These are phyloP conservation scores for Anoplolepis gracilipes DNA, from an alignment of 1,140 invertebrate genomes.

Conservation along the genomic window DNA sequence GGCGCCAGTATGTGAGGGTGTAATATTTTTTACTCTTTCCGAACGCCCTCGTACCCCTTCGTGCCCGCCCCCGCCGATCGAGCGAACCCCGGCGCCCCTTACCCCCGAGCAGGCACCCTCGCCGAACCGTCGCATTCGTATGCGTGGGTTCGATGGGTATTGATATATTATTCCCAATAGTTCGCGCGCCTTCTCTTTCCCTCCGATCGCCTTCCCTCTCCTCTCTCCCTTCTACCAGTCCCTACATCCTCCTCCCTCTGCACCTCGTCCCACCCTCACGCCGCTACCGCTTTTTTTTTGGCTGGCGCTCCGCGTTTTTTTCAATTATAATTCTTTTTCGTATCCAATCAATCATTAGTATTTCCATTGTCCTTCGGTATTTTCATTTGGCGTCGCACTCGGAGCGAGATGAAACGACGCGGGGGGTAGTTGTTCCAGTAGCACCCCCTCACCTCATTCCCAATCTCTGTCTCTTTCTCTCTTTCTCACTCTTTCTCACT, in stretches of 20 bases:
- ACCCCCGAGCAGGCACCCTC: constrained; percentile 67
- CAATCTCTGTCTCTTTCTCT: not conserved
- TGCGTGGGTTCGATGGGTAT: constrained; percentile 86
- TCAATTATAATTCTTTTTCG: constrained; percentile 87
- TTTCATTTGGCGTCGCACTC: constrained; percentile 85
- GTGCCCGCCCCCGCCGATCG: constrained; percentile 52
- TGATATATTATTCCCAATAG: constrained; percentile 87
- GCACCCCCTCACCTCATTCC: constrained; percentile 14
- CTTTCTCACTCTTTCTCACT: not conserved
- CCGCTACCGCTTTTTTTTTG: constrained; percentile 68
- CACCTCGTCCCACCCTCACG: constrained; percentile 35
- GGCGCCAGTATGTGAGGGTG: constrained; percentile 81
- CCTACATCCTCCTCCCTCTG: not conserved
- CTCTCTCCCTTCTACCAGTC: constrained; percentile 16
- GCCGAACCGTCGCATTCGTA: constrained; percentile 83
- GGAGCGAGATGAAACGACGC: constrained; percentile 72
- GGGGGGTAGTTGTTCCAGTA: constrained; percentile 41
- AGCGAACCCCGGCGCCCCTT: constrained; percentile 59
- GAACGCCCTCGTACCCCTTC: constrained; percentile 73
- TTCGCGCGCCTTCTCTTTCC: constrained; percentile 81
- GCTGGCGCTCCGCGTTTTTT: constrained; percentile 83
- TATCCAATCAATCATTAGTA: constrained; percentile 87
- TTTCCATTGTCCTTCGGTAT: constrained; percentile 87
- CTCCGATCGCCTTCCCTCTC: constrained; percentile 29
- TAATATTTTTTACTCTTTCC: constrained; percentile 85